Conservation (phyloP, 2,797 vertebrate genomes). For the Esox masquinongy region DNA sequence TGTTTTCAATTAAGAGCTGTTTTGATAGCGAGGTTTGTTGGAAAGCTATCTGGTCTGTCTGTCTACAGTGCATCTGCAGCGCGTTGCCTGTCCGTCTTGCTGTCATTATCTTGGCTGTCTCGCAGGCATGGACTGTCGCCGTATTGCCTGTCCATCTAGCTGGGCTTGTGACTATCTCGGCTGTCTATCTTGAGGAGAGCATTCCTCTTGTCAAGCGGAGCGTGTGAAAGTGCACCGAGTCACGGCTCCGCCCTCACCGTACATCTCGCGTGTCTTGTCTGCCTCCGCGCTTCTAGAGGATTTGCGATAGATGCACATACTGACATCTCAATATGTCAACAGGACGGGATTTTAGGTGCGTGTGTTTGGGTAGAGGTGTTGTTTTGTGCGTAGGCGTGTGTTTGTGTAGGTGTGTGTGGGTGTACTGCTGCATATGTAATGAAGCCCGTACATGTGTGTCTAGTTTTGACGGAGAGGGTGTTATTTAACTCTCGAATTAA, state of each 20-base stretch:
- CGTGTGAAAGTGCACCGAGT: not conserved
- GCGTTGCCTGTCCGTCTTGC: too few relatives aligned
- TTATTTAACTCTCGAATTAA: constrained; percentile 24
- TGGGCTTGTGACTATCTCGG: not conserved
- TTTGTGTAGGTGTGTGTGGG: not conserved
- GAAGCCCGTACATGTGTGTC: not conserved
- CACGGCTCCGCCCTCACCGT: not conserved
- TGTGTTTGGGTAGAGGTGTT: not conserved
- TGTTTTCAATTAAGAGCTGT: constrained; percentile 12
- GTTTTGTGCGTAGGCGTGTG: not conserved
- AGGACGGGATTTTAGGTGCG: not conserved
- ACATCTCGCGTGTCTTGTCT: not conserved
- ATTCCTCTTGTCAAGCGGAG: not conserved
- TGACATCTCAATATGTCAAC: constrained; percentile 3
- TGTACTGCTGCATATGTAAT: not conserved
- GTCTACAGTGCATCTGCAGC: too few relatives aligned
- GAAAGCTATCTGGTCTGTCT: too few relatives aligned
- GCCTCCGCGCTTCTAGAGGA: not conserved
- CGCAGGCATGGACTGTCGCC: too few relatives aligned
- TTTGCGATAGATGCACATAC: not conserved
- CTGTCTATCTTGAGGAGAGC: not conserved
- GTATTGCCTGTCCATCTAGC: not conserved
- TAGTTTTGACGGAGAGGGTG: constrained; percentile 18
- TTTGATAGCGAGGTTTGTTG: constrained; percentile 1
- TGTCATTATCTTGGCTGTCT: too few relatives aligned